Evolutionary conservation across 2,888 invertebrate genomes (phyloP), one percentile per base, ranked within the genome.

Genomic region (Coecobrya sp.): DNA sequence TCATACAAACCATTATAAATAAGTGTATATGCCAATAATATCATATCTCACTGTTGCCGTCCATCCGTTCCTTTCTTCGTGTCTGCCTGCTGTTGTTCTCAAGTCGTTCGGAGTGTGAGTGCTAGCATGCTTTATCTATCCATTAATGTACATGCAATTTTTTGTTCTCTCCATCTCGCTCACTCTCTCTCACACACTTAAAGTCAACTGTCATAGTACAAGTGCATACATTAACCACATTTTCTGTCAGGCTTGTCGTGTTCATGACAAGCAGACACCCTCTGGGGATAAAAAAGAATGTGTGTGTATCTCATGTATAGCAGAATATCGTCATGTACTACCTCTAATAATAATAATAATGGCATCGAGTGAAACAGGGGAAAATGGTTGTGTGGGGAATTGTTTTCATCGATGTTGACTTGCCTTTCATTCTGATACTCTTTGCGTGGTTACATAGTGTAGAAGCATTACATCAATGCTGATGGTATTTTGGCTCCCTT

Each of bases 181-280:
- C 68, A 84, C 25, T 16, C 27, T 42, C 70, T 70, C 70, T 7
- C 70, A 19, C 70, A 70, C 36, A 76, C 22, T 45, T 16, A 76
- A 49, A 76, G 76, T 76, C 76, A 76, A 76, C 76, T 76, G 76
- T 49, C 76, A 76, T 45, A 76, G 1, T 42, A 73, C 59, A 42
- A 86, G 65, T 82, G 89, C 89, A 89, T 89, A 73, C 73, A 89
- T 89, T 89, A 89, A 89, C 89, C 84, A 84, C 89, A 89, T 82
- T 73, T 84, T 59, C 68, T 90, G 85, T 85, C 85, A 85, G 36
- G 49, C 59, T 90, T 90, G 85, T 90, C 90, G n/a, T 79, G 55
- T 68, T 22, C 84, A 36, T 84, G 85, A 76, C 90, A 90, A 62
- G 73, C 22, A 73, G 49, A 79, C 62, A 76, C 68, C 62, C 84